phyloP scores from a whole-genome alignment of 1,140 invertebrate genomes.

The Drosophila trapezifrons region DNA sequence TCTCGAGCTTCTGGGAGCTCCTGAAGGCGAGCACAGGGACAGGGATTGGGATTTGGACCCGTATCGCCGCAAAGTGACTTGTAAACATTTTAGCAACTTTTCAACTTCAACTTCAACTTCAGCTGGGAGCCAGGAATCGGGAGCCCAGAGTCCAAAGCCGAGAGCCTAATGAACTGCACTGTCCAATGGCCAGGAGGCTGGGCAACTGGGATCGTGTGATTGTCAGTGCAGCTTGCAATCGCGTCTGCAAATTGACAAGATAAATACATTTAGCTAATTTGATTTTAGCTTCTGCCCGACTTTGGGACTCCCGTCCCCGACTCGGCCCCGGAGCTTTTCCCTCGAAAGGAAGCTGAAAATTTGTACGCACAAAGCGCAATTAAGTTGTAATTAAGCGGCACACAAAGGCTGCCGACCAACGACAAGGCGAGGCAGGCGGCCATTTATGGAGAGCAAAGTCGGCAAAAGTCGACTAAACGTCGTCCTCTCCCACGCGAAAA shows the following conservation, averaged over 20 bases:
- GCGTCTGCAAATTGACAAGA: conserved; percentile 80
- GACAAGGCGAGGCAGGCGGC: conserved; percentile 7
- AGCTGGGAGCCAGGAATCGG: conserved; percentile 12
- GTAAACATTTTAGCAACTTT: conserved; percentile 83
- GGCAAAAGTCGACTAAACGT: conserved; percentile 4
- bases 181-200: conserved; percentile 29
- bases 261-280: conserved; percentile 83
- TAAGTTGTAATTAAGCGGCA: conserved; percentile 76
- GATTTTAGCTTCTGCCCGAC: conserved; percentile 56
- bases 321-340: not conserved
- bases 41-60: conserved; percentile 17
- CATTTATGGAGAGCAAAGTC: conserved; percentile 32
- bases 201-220: conserved; percentile 53
- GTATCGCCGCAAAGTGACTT: conserved; percentile 74
- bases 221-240: conserved; percentile 67
- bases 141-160: not conserved
- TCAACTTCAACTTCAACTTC: conserved; percentile 64
- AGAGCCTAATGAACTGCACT: conserved; percentile 69
- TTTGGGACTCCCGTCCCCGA: conserved; percentile 6
- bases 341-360: conserved; percentile 66
- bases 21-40: conserved; percentile 60
- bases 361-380: conserved; percentile 78
- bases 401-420: conserved; percentile 56
- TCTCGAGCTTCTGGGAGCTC: conserved; percentile 47
- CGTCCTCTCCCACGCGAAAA: conserved; percentile 56